Percentiles rank a stretch among this genome's conserved stretches.
These are phyloP conservation scores for Papilio polyxenes DNA, from an alignment of 1,140 invertebrate genomes.

Conservation along the genomic window DNA sequence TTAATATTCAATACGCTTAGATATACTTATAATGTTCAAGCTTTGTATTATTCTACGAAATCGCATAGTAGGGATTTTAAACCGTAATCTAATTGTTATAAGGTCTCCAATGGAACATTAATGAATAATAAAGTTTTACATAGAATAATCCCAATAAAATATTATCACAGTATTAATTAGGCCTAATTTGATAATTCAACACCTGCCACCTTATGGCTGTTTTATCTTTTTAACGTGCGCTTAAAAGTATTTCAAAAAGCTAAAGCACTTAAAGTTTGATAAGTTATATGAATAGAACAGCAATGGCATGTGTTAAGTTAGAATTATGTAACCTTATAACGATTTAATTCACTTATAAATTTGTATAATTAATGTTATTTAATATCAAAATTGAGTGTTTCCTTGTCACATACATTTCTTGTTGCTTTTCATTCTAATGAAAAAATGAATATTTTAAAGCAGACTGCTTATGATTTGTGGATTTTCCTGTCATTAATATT, in stretches of 20 bases:
- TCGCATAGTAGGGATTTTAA: neutral
- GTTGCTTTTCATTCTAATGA: neutral
- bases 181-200: constrained; percentile 36
- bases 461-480: neutral
- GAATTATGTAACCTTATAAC: constrained; percentile 15
- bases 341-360: neutral
- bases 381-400: neutral
- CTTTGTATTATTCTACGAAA: neutral
- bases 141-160: constrained; percentile 35
- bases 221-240: constrained; percentile 35
- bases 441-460: neutral
- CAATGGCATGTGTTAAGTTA: neutral
- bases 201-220: constrained; percentile 31
- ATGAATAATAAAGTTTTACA: neutral
- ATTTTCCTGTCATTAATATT: neutral
- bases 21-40: neutral
- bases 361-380: neutral
- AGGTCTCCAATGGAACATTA: neutral
- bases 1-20: constrained; percentile 30
- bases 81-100: neutral
- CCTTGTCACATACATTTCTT: neutral
- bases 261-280: constrained; percentile 27
- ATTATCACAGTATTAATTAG: constrained; percentile 34
- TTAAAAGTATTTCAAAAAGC: constrained; percentile 34
- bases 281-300: constrained; percentile 11